These are phyloP conservation scores for Sminthurinus signatus DNA, from an alignment of 1,140 invertebrate genomes.

Conservation along the genomic window DNA sequence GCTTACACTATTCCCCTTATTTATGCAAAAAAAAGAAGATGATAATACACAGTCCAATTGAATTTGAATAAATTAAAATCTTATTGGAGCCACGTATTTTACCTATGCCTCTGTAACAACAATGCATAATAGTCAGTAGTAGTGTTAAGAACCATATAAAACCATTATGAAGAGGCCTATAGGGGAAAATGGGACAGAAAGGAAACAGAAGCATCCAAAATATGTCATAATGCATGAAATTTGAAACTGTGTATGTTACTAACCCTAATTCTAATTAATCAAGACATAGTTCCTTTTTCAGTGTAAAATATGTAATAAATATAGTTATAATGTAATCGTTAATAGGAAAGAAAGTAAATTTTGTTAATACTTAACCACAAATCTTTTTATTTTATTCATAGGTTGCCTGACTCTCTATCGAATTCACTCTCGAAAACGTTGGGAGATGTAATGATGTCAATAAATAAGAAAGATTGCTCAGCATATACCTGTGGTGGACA, in stretches of 20 bases:
- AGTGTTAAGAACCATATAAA: too few species aligned
- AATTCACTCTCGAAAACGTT: conserved; percentile 19
- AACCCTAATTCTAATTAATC: background rate
- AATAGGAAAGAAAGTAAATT: background rate
- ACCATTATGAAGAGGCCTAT: too few species aligned
- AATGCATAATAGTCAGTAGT: too few species aligned
- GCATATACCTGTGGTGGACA: conserved; percentile 28
- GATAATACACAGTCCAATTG: too few species aligned
- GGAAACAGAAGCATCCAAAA: too few species aligned
- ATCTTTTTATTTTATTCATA: conserved; percentile 16
- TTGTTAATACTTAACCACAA: background rate
- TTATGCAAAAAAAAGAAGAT: too few species aligned
- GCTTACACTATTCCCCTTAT: too few species aligned
- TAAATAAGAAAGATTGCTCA: conserved; percentile 29
- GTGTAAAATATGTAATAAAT: background rate
- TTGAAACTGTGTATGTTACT: background rate
- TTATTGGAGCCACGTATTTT: too few species aligned
- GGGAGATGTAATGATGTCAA: conserved; percentile 26
- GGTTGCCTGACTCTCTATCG: conserved; percentile 33
- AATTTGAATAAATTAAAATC: too few species aligned
- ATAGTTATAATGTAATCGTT: background rate
- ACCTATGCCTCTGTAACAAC: too few species aligned
- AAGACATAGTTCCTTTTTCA: background rate
- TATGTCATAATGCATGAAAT: background rate
- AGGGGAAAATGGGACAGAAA: too few species aligned